A percentile compares a stretch with the other conserved stretches of the same genome.
Conservation (phyloP, 1,140 invertebrate species). For the Leptoteleia sp. region DNA sequence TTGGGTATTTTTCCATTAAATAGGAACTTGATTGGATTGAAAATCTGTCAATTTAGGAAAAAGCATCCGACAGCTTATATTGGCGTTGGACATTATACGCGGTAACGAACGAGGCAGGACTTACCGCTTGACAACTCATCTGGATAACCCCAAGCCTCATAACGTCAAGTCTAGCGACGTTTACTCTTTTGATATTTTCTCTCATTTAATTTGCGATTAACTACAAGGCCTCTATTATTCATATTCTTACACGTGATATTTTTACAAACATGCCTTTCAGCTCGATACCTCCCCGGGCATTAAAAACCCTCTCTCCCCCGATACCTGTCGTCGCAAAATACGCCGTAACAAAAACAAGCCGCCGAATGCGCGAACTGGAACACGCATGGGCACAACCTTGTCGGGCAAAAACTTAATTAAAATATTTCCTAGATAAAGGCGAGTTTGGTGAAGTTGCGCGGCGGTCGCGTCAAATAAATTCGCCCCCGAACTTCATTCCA, state of each 20-base stretch:
- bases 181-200: slow-evolving; percentile 74
- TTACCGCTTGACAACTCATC: slow-evolving; percentile 77
- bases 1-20: slow-evolving; percentile 81
- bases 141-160: slow-evolving; percentile 72
- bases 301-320: slow-evolving; percentile 11
- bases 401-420: slow-evolving; percentile 43
- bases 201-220: slow-evolving; percentile 75
- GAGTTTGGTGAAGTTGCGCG: slow-evolving; percentile 22
- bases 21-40: slow-evolving; percentile 81
- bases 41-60: slow-evolving; percentile 82
- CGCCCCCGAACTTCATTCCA: slow-evolving; percentile 37
- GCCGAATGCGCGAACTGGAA: background rate
- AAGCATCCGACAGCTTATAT: slow-evolving; percentile 80
- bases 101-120: slow-evolving; percentile 66
- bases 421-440: slow-evolving; percentile 39
- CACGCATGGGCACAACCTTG: background rate
- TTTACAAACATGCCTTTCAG: slow-evolving; percentile 32
- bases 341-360: slow-evolving; percentile 3
- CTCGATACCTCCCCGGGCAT: slow-evolving; percentile 10
- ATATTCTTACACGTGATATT: slow-evolving; percentile 52
- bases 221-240: slow-evolving; percentile 68
- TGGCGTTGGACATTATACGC: slow-evolving; percentile 79
- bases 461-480: slow-evolving; percentile 31
- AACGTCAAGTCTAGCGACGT: slow-evolving; percentile 71
- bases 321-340: slow-evolving; percentile 4